Conservation (phyloP, 2,888 invertebrate genomes). For the Panzeria rudis region DNA sequence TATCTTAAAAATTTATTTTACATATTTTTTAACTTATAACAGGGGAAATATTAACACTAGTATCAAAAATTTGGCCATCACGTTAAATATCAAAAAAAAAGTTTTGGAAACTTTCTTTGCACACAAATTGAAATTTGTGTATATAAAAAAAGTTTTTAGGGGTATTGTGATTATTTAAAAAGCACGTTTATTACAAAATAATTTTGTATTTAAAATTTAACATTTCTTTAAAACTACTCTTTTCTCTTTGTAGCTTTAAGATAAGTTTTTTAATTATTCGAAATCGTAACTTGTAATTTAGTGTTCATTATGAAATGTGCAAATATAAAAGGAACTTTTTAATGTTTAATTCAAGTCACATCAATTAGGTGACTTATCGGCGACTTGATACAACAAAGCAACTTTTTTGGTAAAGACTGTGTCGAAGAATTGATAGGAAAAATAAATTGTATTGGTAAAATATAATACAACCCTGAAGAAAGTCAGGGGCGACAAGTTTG, state of each 20-base stretch:
- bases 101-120: constrained; percentile 42
- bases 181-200: background rate
- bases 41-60: constrained; percentile 15
- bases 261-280: background rate
- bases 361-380: too few species aligned
- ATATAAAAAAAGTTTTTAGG: background rate
- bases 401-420: too few species aligned
- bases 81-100: constrained; percentile 5
- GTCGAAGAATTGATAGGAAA: too few species aligned
- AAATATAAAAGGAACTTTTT: constrained; percentile 33
- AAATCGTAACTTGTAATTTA: constrained; percentile 6
- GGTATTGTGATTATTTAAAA: background rate
- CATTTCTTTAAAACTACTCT: background rate
- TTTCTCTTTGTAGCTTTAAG: background rate
- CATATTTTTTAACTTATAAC: constrained; percentile 28
- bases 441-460: too few species aligned
- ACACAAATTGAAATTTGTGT: background rate
- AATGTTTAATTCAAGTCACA: background rate
- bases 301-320: background rate
- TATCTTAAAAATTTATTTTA: constrained; percentile 4
- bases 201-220: constrained; percentile 16
- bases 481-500: too few species aligned
- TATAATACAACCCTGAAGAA: too few species aligned
- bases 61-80: constrained; percentile 59
- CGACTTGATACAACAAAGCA: too few species aligned